These are phyloP conservation scores for Sinocyclocheilus maitianheensis DNA, from an alignment of 2,113 vertebrate genomes.

Conservation along the genomic window DNA sequence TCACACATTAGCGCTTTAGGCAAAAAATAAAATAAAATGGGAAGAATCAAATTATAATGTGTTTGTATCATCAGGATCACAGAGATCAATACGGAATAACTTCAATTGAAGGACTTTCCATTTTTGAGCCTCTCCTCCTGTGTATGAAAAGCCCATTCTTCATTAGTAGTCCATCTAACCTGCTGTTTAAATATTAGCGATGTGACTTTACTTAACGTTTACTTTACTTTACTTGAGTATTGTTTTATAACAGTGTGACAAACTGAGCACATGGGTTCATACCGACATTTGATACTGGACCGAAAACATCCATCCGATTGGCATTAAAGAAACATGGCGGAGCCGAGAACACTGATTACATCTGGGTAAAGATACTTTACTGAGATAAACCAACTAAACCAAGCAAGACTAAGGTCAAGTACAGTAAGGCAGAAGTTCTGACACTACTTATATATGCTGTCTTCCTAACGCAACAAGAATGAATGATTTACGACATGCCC, in stretches of 20 bases:
- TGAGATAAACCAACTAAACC: constrained; percentile 35
- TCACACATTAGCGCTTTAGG: constrained; percentile 8
- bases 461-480: neutral
- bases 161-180: neutral
- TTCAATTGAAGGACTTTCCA: neutral
- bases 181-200: constrained; percentile 2
- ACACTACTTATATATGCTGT: neutral
- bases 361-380: constrained; percentile 46
- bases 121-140: neutral
- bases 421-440: neutral
- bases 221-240: neutral
- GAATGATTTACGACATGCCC: neutral
- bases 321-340: constrained; percentile 61
- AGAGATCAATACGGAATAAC: constrained; percentile 9
- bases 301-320: constrained; percentile 52
- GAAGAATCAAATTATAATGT: neutral
- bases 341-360: constrained; percentile 53
- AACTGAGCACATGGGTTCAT: constrained; percentile 31
- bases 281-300: constrained; percentile 54
- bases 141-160: neutral
- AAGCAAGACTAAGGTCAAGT: constrained; percentile 16
- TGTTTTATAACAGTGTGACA: constrained; percentile 36
- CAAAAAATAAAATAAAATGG: neutral
- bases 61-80: constrained; percentile 2
- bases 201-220: neutral